A percentile compares a stretch with the other conserved stretches of the same genome.
phyloP scores from a whole-genome alignment of 2,888 invertebrate genomes.

The Branchipolynoe longqiensis region DNA sequence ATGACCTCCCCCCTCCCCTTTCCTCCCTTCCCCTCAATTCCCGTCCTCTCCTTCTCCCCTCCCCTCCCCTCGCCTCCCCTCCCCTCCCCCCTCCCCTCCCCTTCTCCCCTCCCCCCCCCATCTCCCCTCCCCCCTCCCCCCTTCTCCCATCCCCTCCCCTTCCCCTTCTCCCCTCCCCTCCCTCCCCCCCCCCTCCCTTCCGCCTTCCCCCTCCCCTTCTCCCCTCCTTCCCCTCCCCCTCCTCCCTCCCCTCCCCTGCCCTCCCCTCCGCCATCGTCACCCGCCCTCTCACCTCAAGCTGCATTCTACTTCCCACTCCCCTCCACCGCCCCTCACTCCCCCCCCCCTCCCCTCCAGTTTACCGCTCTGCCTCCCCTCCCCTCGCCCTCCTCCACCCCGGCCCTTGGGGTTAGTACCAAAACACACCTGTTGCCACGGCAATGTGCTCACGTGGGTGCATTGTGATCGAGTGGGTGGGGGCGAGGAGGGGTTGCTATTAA shows the following conservation, averaged over 20 bases:
- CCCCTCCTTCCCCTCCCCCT: background rate
- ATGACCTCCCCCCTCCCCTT: background rate
- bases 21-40: background rate
- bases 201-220: background rate
- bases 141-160: background rate
- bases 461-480: too few relatives aligned
- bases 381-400: too few relatives aligned
- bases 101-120: background rate
- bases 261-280: background rate
- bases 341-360: background rate
- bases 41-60: background rate
- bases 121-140: background rate
- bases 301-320: background rate
- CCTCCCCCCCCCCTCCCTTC: background rate
- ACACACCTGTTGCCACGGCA: too few relatives aligned
- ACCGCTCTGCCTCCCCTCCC: too few relatives aligned
- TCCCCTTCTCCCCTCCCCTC: background rate
- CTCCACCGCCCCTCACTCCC: background rate
- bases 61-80: background rate
- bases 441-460: too few relatives aligned
- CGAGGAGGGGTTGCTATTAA: too few relatives aligned
- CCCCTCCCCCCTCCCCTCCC: background rate
- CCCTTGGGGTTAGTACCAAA: too few relatives aligned
- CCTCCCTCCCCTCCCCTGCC: background rate
- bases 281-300: background rate